Percentiles rank a stretch among this genome's conserved stretches.
Evolutionary conservation across 1,140 invertebrate genomes (phyloP).

Genomic region (Pissodes strobi): DNA sequence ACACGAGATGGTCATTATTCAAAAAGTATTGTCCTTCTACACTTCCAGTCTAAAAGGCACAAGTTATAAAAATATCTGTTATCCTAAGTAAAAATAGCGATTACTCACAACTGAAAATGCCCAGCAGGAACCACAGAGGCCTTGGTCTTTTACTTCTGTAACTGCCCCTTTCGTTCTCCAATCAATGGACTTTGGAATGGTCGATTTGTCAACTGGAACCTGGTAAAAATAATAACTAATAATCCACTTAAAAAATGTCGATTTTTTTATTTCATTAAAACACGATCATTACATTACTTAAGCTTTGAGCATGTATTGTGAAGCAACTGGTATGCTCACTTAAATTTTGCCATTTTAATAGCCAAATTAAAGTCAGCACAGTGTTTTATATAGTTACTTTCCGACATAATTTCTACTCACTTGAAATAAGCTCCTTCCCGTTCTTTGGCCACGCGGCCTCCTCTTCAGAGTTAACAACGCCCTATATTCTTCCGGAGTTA

Average conservation of each 20-base stretch:
- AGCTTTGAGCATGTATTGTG: too few relatives aligned
- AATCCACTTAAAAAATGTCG: too few relatives aligned
- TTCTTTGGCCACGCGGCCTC: not conserved
- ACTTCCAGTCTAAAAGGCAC: constrained; percentile 86
- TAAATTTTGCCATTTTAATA: too few relatives aligned
- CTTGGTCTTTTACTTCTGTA: constrained; percentile 40
- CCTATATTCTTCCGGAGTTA: constrained; percentile 80
- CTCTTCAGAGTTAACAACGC: not conserved
- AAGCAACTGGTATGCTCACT: too few relatives aligned
- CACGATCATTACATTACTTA: too few relatives aligned
- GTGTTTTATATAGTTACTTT: not conserved
- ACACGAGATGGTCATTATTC: constrained; percentile 79
- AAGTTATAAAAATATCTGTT: too few relatives aligned
- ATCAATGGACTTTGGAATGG: constrained; percentile 30
- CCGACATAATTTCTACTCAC: not conserved
- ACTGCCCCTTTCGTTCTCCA: constrained; percentile 41
- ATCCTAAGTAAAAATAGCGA: too few relatives aligned
- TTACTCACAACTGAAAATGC: constrained; percentile 55
- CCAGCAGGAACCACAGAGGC: constrained; percentile 59
- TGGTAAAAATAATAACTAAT: too few relatives aligned
- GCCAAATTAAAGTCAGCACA: too few relatives aligned
- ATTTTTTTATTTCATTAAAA: too few relatives aligned
- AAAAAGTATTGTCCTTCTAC: constrained; percentile 94
- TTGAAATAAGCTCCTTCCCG: not conserved
- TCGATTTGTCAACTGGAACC: too few relatives aligned